Percentiles rank a stretch among this genome's conserved stretches.
These are phyloP conservation scores for Cancer borealis DNA, from an alignment of 2,888 invertebrate species.

Conservation along the genomic window DNA sequence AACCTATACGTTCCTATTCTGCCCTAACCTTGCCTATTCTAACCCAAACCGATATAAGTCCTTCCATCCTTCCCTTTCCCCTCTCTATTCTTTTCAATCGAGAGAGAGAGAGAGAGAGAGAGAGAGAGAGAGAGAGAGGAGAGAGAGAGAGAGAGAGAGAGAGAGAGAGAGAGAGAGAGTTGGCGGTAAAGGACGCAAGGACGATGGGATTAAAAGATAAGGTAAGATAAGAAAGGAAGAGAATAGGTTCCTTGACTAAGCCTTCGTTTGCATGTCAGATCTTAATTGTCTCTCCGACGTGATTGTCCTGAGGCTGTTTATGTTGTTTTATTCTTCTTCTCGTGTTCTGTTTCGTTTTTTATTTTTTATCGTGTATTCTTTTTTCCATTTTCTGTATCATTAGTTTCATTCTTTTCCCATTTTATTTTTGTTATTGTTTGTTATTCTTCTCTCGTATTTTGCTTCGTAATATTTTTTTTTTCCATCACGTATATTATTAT, in stretches of 20 bases:
- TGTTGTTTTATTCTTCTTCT: neutral
- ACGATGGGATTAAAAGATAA: neutral
- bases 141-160: conserved; percentile 52
- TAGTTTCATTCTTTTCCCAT: too few relatives aligned
- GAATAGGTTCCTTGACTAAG: neutral
- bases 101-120: conserved; percentile 26
- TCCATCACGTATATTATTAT: too few relatives aligned
- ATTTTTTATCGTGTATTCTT: too few relatives aligned
- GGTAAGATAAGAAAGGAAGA: neutral
- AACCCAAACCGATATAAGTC: neutral
- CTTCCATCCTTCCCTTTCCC: neutral
- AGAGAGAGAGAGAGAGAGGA: conserved; percentile 49
- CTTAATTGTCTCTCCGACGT: neutral
- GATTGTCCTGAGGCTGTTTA: neutral
- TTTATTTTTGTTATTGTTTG: too few relatives aligned
- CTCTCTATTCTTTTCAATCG: too few relatives aligned
- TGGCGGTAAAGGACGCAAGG: neutral
- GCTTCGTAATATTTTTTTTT: too few relatives aligned
- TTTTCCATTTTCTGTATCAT: too few relatives aligned
- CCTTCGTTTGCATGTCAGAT: neutral
- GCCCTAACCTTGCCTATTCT: neutral
- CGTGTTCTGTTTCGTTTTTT: neutral
- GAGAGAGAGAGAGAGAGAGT: conserved; percentile 1
- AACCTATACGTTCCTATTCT: too few relatives aligned
- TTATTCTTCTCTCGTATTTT: too few relatives aligned